Evolutionary conservation across 2,888 invertebrate genomes (phyloP), one percentile per base, ranked within the genome.

Genomic region (Dynastes maya): DNA sequence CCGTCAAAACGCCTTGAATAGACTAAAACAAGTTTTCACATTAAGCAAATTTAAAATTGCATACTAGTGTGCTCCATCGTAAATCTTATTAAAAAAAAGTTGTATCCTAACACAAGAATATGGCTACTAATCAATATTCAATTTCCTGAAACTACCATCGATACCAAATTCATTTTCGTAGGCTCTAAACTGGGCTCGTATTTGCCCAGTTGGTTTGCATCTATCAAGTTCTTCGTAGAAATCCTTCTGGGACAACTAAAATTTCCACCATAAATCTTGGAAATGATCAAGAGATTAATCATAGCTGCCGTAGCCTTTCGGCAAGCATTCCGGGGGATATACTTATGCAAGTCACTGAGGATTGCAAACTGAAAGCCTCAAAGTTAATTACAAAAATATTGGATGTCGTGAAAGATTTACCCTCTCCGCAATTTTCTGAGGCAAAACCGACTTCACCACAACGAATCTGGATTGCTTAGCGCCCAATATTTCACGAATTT

Each of bases 71-170:
- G 22, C 22, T 22, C 22, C 22, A 22, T 22, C 22, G 0, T 22
- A 22, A 22, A 22, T 22, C 22, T 22, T 22, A 22, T 22, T 22
- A 22, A 22, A 22, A 22, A 22, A 22, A 22, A 22, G 22, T 22
- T 22, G 22, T 22, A 22, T 22, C 22, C 22, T 22, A 22, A 22
- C 22, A 22, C 22, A 22, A 22, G 22, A 22, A 22, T 22, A 22
- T 22, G 22, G 1, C 22, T 22, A 22, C 22, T 64, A 88, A 82
- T 93, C 93, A 71, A 93, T 91, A 75, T 91, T 90, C 13, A 93
- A 89, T 87, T 92, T 91, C 83, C 92, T 89, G 85, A 93, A 93
- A 27, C 92, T 92, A 4, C 93, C 93, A 27, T 91, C 90, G 2
- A 91, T 81, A 2, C 89, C 89, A 68, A 88, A 86, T 2, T 88